A percentile compares a stretch with the other conserved stretches of the same genome.
These are phyloP conservation scores for Hydropsyche betteni DNA, from an alignment of 2,888 invertebrate genomes.

Conservation along the genomic window DNA sequence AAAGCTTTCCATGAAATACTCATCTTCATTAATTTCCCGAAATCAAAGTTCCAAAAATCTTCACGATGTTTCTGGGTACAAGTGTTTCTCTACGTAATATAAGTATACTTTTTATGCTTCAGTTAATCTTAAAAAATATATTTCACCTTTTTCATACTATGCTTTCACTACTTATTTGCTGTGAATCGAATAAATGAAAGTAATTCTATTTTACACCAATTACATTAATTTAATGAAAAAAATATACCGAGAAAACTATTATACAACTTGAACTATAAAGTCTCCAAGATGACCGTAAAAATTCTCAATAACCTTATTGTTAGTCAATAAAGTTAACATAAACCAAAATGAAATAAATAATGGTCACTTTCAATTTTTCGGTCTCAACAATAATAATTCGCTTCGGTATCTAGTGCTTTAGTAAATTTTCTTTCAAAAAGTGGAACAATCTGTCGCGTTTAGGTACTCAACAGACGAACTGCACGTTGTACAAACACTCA, in stretches of 20 bases:
- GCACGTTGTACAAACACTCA: too few species aligned
- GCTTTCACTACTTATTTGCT: too few species aligned
- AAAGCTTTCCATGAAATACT: constrained; percentile 15
- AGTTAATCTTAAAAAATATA: too few species aligned
- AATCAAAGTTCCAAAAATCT: constrained; percentile 7
- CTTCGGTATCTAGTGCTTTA: background rate
- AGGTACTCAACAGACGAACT: too few species aligned
- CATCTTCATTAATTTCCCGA: constrained; percentile 22
- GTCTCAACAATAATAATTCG: constrained; percentile 5
- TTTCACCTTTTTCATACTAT: too few species aligned
- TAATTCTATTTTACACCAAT: constrained; percentile 21
- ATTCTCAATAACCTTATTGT: constrained; percentile 1
- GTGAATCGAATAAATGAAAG: background rate
- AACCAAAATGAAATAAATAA: constrained; percentile 10
- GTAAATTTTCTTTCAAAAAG: too few species aligned
- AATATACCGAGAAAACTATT: constrained; percentile 7
- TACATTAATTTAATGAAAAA: constrained; percentile 2
- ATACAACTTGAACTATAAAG: background rate
- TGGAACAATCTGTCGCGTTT: too few species aligned
- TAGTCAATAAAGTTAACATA: constrained; percentile 5
- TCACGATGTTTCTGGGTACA: constrained; percentile 7
- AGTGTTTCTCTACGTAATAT: constrained; percentile 21
- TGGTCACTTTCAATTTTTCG: constrained; percentile 26
- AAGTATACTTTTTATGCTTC: too few species aligned
- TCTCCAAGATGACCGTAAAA: background rate